These are phyloP conservation scores for Halictus ligatus DNA, from an alignment of 2,888 invertebrate species.

Conservation along the genomic window DNA sequence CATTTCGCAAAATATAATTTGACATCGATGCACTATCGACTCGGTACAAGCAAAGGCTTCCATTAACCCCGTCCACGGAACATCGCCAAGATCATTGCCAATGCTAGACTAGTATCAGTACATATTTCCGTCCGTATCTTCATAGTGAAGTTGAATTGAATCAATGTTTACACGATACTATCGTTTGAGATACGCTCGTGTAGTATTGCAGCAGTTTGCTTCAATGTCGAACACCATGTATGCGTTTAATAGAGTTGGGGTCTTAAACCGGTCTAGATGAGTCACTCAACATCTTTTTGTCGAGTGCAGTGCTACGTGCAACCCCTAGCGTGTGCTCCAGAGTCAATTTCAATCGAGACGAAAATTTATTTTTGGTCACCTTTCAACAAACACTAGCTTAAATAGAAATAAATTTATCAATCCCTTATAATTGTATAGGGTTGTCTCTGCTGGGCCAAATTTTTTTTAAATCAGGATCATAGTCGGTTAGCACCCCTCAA, in stretches of 20 bases:
- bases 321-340: not conserved
- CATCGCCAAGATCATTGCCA: not conserved
- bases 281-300: constrained; percentile 11
- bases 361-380: not conserved
- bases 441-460: too few relatives aligned
- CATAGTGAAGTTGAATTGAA: not conserved
- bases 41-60: not conserved
- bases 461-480: too few relatives aligned
- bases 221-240: not conserved
- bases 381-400: not conserved
- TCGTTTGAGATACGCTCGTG: not conserved
- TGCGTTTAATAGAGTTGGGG: not conserved
- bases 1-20: not conserved
- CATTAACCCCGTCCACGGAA: not conserved
- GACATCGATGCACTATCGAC: not conserved
- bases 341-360: not conserved
- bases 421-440: too few relatives aligned
- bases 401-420: too few relatives aligned
- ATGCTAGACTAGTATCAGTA: not conserved
- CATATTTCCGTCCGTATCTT: not conserved
- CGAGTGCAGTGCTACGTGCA: constrained; percentile 2
- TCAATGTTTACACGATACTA: not conserved
- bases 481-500: too few relatives aligned
- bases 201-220: not conserved
- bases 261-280: constrained; percentile 4